Base-by-base conservation (phyloP, 2,888 invertebrate species). In the Apotomis betuletana region DNA sequence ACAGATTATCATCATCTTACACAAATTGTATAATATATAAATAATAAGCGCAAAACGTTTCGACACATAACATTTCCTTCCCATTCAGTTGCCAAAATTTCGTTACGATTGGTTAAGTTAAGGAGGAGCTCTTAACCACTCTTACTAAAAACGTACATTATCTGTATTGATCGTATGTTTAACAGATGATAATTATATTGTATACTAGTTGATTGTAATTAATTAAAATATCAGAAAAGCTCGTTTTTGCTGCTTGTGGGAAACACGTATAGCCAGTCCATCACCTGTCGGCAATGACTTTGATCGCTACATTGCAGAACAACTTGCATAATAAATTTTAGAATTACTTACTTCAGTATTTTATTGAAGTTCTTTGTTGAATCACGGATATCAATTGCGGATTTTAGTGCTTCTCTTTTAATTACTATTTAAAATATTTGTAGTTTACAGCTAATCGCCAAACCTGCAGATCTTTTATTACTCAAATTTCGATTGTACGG, bases 221-320 rank as follows among this genome's bases (percentile, higher is more conserved):
- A 57, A 62, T 69, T 69, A 49, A 62, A 57, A 62, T 62, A 46
- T 61, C 36, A 55, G 46, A n/a, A 65, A 55, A 60, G 8, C 9
- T 63, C 12, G 54, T 49, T 71, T 70, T 61, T 61, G 9, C 49
- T 9, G 3, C 4, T 38, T 13, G n/a, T 61, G 38, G 51, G 55
- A 67, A 55, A 67, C 15, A 51, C 41, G 13, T 60, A 51, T 36
- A 9, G 41, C 2, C 41, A 41, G 38, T n/a, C n/a, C 63, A 54
- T 41, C 41, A 51, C 41, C 13, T 63, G 57, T 38, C 36, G 5
- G 5, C 36, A 9, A 10, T n/a, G 58, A 36, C 38, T n/a, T 12
- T 58, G 58, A 58, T 38, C n/a, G 6, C 27, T 36, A 13, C 5
- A 38, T 54, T 6, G 44, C 8, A 44, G 49, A 49, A 10, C 1